Evolutionary conservation across 1,140 invertebrate species (phyloP), one percentile per base, ranked within the genome.

Genomic region (Nylanderia fulva): DNA sequence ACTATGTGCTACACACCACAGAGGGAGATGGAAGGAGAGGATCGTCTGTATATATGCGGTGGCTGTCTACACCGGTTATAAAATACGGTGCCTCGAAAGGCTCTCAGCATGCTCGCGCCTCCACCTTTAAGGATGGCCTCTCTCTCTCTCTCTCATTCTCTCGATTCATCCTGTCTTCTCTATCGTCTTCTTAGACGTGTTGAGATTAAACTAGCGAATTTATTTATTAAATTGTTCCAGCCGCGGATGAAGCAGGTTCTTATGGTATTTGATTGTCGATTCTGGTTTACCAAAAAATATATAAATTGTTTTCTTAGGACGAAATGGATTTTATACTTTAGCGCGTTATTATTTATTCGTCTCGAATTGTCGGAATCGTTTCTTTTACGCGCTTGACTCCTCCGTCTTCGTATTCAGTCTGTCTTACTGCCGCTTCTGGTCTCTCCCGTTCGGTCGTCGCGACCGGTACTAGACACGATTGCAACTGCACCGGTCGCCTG

Each of bases 21-120:
- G 75, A 29, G 72, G 15, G 8, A 56, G 58, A 36, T 13, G 24
- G 1, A n/a, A 58, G 75, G 42, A 71, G 75, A 89, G 88, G 52
- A 87, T 56, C 61, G 86, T 56, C 64, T 52, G 42, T 64, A 77
- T 85, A 84, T 75, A 71, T 68, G 87, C 87, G 84, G 88, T 90
- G 90, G 90, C 87, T 90, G 88, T 91, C 90, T 90, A 87, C 90
- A 90, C 87, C 85, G 89, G 90, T 91, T 91, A 90, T 91, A 90
- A 91, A 91, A 86, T 91, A 90, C 90, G 85, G 79, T 89, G 80
- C 88, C 77, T 90, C 64, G 72, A 66, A 83, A 86, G 87, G 82
- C 82, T 90, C 89, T 90, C 86, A 88, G 86, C 89, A 79, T 86
- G 88, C 86, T 86, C 68, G 88, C 75, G 88, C 86, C 85, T 90